Conservation (phyloP, 2,797 vertebrate genomes). For the Poeciliopsis turneri region DNA sequence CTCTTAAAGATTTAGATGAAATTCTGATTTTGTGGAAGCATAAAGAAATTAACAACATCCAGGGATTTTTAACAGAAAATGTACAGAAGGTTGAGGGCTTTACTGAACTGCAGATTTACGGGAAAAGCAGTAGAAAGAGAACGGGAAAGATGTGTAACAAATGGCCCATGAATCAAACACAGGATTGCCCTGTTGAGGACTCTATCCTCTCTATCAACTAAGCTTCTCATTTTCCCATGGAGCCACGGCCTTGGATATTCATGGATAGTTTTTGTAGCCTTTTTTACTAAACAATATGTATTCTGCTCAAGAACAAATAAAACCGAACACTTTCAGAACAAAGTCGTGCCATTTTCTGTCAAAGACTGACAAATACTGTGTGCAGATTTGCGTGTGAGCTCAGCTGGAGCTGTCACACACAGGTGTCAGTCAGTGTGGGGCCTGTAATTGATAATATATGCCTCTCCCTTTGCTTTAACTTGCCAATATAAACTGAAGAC, state of each 20-base stretch:
- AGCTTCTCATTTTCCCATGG: neutral
- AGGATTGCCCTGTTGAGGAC: neutral
- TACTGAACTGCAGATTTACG: neutral
- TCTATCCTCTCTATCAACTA: neutral
- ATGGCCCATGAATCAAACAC: neutral
- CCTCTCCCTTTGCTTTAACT: neutral
- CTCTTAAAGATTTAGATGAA: neutral
- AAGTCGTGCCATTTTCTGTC: neutral
- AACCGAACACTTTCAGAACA: neutral
- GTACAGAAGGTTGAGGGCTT: neutral
- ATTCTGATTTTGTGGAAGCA: neutral
- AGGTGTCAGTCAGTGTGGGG: neutral
- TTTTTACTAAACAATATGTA: neutral
- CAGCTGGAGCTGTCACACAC: neutral
- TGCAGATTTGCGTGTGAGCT: neutral
- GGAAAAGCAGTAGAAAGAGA: neutral
- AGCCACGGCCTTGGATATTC: neutral
- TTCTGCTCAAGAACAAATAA: neutral
- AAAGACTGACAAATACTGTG: neutral
- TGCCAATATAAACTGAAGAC: neutral
- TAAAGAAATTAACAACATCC: neutral
- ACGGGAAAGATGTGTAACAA: neutral
- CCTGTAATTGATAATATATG: neutral
- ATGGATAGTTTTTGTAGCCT: neutral
- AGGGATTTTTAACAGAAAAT: neutral